Evolutionary conservation across 1,140 invertebrate genomes (phyloP), one percentile per base, ranked within the genome.

Genomic region (Copidosoma floridanum): DNA sequence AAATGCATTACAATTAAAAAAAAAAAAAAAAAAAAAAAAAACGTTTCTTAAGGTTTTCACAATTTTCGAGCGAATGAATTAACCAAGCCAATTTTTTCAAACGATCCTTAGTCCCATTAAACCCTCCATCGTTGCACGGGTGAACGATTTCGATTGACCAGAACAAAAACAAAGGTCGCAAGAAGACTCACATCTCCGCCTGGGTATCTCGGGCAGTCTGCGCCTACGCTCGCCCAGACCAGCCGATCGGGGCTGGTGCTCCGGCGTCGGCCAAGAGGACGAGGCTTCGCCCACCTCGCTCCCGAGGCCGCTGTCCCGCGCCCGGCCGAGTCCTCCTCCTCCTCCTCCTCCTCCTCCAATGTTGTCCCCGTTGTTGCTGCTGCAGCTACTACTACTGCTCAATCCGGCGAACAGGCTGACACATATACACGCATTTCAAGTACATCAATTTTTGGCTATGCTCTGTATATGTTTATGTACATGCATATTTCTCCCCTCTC

Each of bases 141-240:
- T n/a, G n/a, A n/a, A n/a, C n/a, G n/a, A n/a, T n/a, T n/a, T n/a
- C n/a, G n/a, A n/a, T n/a, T n/a, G n/a, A n/a, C n/a, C n/a, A n/a
- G n/a, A n/a, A n/a, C n/a, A n/a, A n/a, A n/a, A n/a, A n/a, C n/a
- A n/a, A n/a, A n/a, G n/a, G n/a, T n/a, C n/a, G n/a, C n/a, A n/a
- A n/a, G n/a, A n/a, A n/a, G n/a, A 80, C 85, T 86, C 81, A 92
- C 90, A 86, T 85, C 91, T 91, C 78, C 89, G 90, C 76, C 92
- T 93, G 5, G 91, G 92, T 67, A 93, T 92, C 81, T 94, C 91
- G 11, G 92, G 92, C 23, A 93, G 77, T 79, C 91, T 91, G 75
- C 92, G 82, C 65, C 92, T 82, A 48, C 90, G 81, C 71, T 89
- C 88, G 65, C 69, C 20, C 12, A 41, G 6, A 1, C 3, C 29